phyloP scores from a whole-genome alignment of 2,797 vertebrate species.

The Argyrosomus regius region DNA sequence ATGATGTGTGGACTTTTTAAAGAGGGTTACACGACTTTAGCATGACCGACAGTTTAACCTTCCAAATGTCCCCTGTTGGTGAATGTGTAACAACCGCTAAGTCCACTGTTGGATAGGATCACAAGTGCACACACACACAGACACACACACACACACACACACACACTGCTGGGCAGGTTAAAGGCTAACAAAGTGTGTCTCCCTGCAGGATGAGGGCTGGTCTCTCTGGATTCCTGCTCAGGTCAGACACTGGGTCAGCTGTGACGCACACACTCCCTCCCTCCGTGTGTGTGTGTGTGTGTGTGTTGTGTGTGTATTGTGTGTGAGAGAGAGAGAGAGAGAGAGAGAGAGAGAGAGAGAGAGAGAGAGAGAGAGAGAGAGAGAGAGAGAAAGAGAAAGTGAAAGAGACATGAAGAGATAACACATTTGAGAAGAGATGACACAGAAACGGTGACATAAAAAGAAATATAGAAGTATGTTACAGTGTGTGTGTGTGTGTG shows the following conservation, averaged over 20 bases:
- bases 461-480: background rate
- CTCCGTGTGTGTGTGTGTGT: constrained; percentile 21
- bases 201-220: constrained; percentile 63
- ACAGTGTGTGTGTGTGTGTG: constrained; percentile 22
- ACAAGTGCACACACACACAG: background rate
- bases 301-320: constrained; percentile 8
- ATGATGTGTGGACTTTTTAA: no score
- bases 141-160: constrained; percentile 18
- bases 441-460: background rate
- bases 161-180: constrained; percentile 35
- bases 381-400: background rate
- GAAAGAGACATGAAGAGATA: background rate
- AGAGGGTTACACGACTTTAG: no score
- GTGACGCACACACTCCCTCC: constrained; percentile 44
- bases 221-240: constrained; percentile 64
- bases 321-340: background rate
- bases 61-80: no score
- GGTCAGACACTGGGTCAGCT: constrained; percentile 56
- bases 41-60: no score
- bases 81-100: no score
- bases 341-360: background rate
- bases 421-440: background rate
- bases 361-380: background rate
- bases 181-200: constrained; percentile 41
- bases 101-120: no score